phyloP scores from a whole-genome alignment of 2,113 vertebrate species.

The Cyanoramphus novaezelandiae region DNA sequence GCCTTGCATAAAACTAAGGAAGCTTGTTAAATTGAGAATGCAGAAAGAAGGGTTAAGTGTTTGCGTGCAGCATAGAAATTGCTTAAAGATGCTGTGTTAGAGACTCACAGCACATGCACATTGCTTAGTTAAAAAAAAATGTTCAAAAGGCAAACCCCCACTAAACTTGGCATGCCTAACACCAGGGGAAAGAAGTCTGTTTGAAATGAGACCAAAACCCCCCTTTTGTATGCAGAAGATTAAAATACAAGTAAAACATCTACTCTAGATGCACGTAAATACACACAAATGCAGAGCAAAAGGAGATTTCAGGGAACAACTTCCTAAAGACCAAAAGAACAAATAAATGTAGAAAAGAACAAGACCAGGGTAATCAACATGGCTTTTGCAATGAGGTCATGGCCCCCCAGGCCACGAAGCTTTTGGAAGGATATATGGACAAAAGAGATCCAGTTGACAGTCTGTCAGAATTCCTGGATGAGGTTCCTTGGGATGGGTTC shows the following conservation, averaged over 20 bases:
- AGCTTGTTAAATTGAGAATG: background rate
- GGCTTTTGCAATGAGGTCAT: background rate
- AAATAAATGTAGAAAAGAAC: background rate
- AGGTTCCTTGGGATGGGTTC: background rate
- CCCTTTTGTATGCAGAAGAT: background rate
- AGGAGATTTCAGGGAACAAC: background rate
- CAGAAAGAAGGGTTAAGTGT: background rate
- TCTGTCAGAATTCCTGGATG: background rate
- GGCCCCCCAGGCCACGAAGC: background rate
- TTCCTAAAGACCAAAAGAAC: background rate
- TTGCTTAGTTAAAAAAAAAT: background rate
- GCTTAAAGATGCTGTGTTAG: background rate
- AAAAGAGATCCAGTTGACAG: background rate
- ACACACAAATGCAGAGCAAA: background rate
- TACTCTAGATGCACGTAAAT: background rate
- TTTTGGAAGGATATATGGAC: background rate
- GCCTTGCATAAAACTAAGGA: background rate
- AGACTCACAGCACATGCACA: background rate
- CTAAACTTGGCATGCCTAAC: background rate
- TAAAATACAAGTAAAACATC: background rate
- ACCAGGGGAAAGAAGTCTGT: background rate
- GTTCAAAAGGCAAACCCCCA: background rate
- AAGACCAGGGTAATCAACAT: fast-evolving
- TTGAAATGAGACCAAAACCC: background rate
- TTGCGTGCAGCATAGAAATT: background rate